Base-by-base conservation (phyloP, 1,140 invertebrate species). In the Neodiprion fabricii region DNA sequence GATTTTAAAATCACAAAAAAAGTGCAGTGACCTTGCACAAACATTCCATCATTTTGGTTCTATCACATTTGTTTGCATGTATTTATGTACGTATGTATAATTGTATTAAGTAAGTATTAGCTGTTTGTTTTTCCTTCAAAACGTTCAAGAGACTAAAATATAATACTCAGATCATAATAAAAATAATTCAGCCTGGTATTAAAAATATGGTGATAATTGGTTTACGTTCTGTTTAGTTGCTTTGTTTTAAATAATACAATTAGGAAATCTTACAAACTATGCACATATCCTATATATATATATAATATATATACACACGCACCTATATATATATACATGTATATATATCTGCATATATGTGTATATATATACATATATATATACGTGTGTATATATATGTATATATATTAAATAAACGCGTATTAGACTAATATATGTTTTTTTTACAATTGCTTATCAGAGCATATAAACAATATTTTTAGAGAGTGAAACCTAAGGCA, bases 111-210 rank as follows among this genome's bases (percentile, higher is more conserved):
- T 40, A 40, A 40, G 28, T 40, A 40, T 40, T 4, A 40, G 28
- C 28, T 40, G 28, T 40, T 40, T 40, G 1, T 40, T 40, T 40
- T 40, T 3, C 28, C 5, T 40, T 40, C 28, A 40, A 40, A 40
- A 40, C 28, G 28, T 40, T 40, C 28, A 40, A 40, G 28, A 40
- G 28, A 40, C 28, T 40, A 40, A 40, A 40, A 78, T 78, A 79
- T 70, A 67, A 77, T 77, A 76, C 70, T 78, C 75, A 76, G 75
- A 79, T 81, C 74, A 47, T 76, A 77, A 75, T 81, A 76, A 75
- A 17, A 61, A 61, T 71, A 78, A 78, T 74, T 81, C 76, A 82
- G 79, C 79, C 78, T 72, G 73, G 72, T 78, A 75, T 71, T 74
- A 80, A 76, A 81, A 80, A 78, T 67, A 73, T 70, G 28, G 28